These are phyloP conservation scores for Hypomesus transpacificus DNA, from an alignment of 2,113 vertebrate species.

Conservation along the genomic window DNA sequence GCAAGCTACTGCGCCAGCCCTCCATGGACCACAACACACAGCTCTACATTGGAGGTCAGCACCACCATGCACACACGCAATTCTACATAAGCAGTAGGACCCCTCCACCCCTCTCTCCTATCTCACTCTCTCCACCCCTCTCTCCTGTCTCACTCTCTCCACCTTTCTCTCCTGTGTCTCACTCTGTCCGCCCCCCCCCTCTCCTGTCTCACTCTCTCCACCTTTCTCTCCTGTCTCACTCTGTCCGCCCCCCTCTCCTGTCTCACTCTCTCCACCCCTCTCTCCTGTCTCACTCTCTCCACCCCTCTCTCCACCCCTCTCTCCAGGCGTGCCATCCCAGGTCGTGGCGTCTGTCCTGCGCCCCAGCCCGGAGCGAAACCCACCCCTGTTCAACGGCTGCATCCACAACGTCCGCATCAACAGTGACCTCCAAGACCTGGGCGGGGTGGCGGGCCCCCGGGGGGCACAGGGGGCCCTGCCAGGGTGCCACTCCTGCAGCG, in stretches of 20 bases:
- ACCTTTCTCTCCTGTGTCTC: too few relatives aligned
- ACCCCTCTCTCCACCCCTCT: neutral
- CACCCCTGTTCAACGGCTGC: slow-evolving; percentile 88
- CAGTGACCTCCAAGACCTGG: slow-evolving; percentile 88
- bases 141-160: neutral
- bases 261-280: neutral
- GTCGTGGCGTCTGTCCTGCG: slow-evolving; percentile 82
- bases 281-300: neutral
- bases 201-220: neutral
- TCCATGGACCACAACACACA: slow-evolving; percentile 85
- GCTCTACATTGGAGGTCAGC: slow-evolving; percentile 92
- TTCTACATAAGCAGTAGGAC: too few relatives aligned
- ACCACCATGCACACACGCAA: neutral
- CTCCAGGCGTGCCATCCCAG: slow-evolving; percentile 82
- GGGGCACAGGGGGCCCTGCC: slow-evolving; percentile 80
- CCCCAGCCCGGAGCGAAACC: slow-evolving; percentile 80
- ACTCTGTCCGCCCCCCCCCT: too few relatives aligned
- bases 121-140: neutral
- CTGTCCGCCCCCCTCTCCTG: neutral
- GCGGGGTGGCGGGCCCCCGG: slow-evolving; percentile 55
- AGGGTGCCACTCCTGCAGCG: slow-evolving; percentile 90
- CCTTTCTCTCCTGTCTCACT: neutral
- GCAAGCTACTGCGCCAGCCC: slow-evolving; percentile 88
- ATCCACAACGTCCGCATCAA: slow-evolving; percentile 92
- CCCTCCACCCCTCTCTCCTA: neutral